Evolutionary conservation across 2,888 invertebrate species (phyloP).

Genomic region (Bugula neritina): DNA sequence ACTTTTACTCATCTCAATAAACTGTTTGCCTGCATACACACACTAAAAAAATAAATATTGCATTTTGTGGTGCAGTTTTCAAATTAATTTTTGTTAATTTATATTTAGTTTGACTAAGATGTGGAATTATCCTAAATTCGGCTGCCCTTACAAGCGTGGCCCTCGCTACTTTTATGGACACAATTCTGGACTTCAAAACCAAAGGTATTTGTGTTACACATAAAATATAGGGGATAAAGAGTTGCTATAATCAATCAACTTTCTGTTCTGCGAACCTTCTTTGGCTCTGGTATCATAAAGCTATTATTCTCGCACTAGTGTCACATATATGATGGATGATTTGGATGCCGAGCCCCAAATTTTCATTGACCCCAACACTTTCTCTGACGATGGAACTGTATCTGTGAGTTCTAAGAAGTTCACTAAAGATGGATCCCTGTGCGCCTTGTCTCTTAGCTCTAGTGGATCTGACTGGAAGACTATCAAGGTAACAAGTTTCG

Average conservation of each 20-base stretch:
- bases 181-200: slow-evolving; percentile 94
- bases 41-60: no score
- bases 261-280: no score
- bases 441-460: slow-evolving; percentile 84
- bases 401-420: slow-evolving; percentile 44
- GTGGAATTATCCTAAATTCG: slow-evolving; percentile 95
- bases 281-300: no score
- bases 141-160: slow-evolving; percentile 76
- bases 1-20: no score
- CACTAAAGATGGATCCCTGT: slow-evolving; percentile 79
- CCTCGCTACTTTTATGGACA: slow-evolving; percentile 81
- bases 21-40: no score
- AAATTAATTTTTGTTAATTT: no score
- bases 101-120: slow-evolving; percentile 70
- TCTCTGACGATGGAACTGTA: slow-evolving; percentile 69
- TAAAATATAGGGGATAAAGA: not conserved
- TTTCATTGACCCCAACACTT: slow-evolving; percentile 88
- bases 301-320: slow-evolving; percentile 63
- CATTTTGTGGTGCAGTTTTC: no score
- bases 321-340: slow-evolving; percentile 78
- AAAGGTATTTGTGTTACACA: slow-evolving; percentile 61
- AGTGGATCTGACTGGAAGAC: slow-evolving; percentile 96
- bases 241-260: no score
- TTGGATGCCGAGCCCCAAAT: slow-evolving; percentile 66
- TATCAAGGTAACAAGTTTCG: slow-evolving; percentile 57